Percentiles rank a stretch among this genome's conserved stretches.
phyloP scores from a whole-genome alignment of 2,888 invertebrate genomes.

The Zhengitettix transpicula region DNA sequence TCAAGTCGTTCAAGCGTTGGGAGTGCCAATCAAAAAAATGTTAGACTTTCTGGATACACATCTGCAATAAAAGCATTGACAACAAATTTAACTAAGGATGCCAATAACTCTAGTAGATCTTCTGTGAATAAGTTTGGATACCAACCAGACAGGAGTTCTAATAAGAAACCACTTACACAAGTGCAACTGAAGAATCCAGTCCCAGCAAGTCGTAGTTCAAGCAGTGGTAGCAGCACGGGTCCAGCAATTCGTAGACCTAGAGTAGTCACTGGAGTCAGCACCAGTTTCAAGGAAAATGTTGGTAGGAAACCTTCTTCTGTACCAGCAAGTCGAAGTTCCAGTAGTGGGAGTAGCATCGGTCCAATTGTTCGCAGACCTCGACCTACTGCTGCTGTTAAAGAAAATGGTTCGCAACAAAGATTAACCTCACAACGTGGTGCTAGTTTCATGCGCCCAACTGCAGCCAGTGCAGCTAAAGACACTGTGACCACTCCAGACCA shows the following conservation, averaged over 20 bases:
- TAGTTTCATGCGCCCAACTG: slow-evolving; percentile 75
- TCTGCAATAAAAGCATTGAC: slow-evolving; percentile 31
- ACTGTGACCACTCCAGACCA: slow-evolving; percentile 11
- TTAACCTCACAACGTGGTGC: slow-evolving; percentile 26
- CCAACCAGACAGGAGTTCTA: slow-evolving; percentile 10
- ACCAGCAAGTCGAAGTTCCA: slow-evolving; percentile 32
- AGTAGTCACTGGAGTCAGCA: slow-evolving; percentile 19
- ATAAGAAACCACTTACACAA: slow-evolving; percentile 18
- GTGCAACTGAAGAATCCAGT: slow-evolving; percentile 21
- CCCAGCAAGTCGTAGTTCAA: slow-evolving; percentile 39
- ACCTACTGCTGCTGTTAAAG: slow-evolving; percentile 8
- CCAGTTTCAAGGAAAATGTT: slow-evolving; percentile 29
- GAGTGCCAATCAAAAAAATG: slow-evolving; percentile 7
- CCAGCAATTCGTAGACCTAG: slow-evolving; percentile 21
- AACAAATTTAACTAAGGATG: slow-evolving; percentile 19
- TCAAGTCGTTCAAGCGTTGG: slow-evolving; percentile 20
- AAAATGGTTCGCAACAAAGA: slow-evolving; percentile 21
- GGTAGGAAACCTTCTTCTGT: slow-evolving; percentile 16
- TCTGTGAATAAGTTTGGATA: slow-evolving; percentile 4
- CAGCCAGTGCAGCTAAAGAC: slow-evolving; percentile 64
- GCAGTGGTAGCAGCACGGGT: slow-evolving; percentile 40
- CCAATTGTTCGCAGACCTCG: slow-evolving; percentile 16
- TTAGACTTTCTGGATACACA: slow-evolving; percentile 28
- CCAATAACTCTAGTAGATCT: slow-evolving; percentile 11
- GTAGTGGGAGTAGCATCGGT: slow-evolving; percentile 29